Percentiles rank a stretch among this genome's conserved stretches.
Evolutionary conservation across 2,888 invertebrate genomes (phyloP).

Genomic region (Polymixis flavicincta): DNA sequence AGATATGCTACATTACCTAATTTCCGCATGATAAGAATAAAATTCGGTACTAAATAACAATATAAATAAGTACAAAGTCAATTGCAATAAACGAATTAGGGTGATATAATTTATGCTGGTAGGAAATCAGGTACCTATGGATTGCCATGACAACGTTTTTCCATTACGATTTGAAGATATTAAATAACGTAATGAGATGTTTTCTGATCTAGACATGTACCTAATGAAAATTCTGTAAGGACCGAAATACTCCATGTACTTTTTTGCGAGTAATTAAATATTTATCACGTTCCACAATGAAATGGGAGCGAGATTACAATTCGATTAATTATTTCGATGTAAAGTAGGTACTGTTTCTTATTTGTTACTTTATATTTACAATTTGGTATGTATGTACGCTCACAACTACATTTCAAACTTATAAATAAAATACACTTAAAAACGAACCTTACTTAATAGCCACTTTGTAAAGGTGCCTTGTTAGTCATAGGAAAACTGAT

Average conservation of each 20-base stretch:
- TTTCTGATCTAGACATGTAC: conserved; percentile 39
- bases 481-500: neutral
- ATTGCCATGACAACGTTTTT: conserved; percentile 40
- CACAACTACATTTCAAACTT: neutral
- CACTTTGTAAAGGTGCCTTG: neutral
- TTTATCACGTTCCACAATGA: conserved; percentile 37
- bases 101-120: conserved; percentile 14
- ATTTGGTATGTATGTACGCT: neutral
- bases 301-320: conserved; percentile 38
- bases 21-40: neutral
- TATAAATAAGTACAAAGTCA: neutral
- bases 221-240: conserved; percentile 39
- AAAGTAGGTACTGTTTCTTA: neutral
- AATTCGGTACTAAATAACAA: conserved; percentile 16
- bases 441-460: neutral
- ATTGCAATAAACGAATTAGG: conserved; percentile 26
- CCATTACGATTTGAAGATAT: conserved; percentile 44
- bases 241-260: conserved; percentile 12
- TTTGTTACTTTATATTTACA: conserved; percentile 8
- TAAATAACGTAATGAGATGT: conserved; percentile 58
- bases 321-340: conserved; percentile 37
- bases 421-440: neutral
- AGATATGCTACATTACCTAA: neutral
- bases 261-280: conserved; percentile 45
- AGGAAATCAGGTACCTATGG: neutral